Conservation (phyloP, 2,888 invertebrate genomes). For the Ophion ventricosus region DNA sequence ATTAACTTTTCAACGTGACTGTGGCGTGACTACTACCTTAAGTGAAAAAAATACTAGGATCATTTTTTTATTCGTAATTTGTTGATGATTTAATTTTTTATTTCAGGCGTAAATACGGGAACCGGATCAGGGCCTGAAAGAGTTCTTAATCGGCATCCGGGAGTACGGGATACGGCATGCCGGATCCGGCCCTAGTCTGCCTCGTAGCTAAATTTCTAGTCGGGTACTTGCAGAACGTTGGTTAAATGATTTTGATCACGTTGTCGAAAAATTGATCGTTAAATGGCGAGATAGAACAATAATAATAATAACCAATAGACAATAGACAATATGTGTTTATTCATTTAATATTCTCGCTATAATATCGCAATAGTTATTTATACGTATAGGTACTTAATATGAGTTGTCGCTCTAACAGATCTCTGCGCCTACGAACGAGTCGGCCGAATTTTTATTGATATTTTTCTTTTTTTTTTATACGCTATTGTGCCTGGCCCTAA, state of each 20-base stretch:
- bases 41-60: no score
- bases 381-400: conserved; percentile 79
- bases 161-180: no score
- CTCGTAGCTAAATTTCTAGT: no score
- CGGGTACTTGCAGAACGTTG: neutral
- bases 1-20: no score
- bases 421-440: conserved; percentile 81
- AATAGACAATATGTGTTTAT: conserved; percentile 83
- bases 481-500: conserved; percentile 83
- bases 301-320: conserved; percentile 73
- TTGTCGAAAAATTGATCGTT: neutral
- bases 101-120: no score
- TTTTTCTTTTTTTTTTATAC: conserved; percentile 45
- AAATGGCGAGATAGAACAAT: conserved; percentile 29
- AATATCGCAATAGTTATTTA: conserved; percentile 65
- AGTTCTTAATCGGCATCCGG: no score
- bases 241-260: neutral
- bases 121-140: no score
- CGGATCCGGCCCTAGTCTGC: no score
- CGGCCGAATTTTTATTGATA: conserved; percentile 78
- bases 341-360: conserved; percentile 82
- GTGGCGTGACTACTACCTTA: no score
- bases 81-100: no score
- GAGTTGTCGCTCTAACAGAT: conserved; percentile 82
- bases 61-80: no score